phyloP scores from a whole-genome alignment of 2,113 vertebrate genomes.

The Azemiops feae region DNA sequence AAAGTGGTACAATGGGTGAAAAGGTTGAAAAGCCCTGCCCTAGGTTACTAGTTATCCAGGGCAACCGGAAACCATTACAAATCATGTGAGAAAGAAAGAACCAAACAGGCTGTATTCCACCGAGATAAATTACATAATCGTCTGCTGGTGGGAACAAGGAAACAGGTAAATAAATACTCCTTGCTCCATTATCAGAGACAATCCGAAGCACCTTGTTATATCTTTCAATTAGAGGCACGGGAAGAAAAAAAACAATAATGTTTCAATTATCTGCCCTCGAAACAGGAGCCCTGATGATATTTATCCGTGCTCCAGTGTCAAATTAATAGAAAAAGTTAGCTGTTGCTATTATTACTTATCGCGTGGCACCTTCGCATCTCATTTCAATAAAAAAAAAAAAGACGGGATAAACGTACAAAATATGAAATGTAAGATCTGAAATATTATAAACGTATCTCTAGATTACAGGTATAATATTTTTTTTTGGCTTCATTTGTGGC shows the following conservation, averaged over 20 bases:
- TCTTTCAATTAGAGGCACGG: slow-evolving; percentile 14
- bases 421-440: not conserved
- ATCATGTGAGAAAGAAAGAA: not conserved
- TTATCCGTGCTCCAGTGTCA: not conserved
- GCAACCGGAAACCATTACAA: slow-evolving; percentile 55
- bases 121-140: slow-evolving; percentile 25
- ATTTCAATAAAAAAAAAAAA: not conserved
- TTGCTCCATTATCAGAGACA: not conserved
- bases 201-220: not conserved
- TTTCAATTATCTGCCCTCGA: not conserved
- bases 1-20: no score
- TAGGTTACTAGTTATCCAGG: slow-evolving; percentile 63
- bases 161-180: slow-evolving; percentile 22
- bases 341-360: not conserved
- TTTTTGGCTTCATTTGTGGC: not conserved
- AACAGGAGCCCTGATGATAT: not conserved
- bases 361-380: not conserved
- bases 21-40: no score
- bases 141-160: not conserved
- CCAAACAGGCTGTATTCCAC: slow-evolving; percentile 41
- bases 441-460: not conserved
- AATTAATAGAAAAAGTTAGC: not conserved
- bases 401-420: not conserved
- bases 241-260: not conserved
- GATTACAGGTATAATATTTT: not conserved